Conservation (phyloP, 2,113 vertebrate genomes). For the Nerophis lumbriciformis region DNA sequence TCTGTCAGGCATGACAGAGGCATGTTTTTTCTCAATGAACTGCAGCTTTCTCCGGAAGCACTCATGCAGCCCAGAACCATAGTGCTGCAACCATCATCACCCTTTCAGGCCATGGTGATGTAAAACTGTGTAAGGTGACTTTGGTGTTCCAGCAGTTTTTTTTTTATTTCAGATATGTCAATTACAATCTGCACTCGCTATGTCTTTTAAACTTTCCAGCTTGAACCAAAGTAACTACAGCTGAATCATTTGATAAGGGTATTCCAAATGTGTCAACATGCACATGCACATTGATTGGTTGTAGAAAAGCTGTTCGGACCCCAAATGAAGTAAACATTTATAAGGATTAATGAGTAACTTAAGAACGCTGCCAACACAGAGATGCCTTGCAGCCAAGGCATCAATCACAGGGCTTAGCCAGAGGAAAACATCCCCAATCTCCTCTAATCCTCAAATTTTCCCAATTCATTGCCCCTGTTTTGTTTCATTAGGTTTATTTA, state of each 20-base stretch:
- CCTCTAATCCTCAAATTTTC: slow-evolving; percentile 31
- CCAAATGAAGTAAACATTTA: slow-evolving; percentile 47
- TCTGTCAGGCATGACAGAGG: no score
- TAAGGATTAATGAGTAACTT: slow-evolving; percentile 56
- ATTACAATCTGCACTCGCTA: no score
- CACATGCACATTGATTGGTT: slow-evolving; percentile 13
- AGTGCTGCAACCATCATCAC: no score
- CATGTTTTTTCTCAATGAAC: no score
- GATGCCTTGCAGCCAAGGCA: slow-evolving; percentile 52
- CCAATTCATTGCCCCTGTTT: slow-evolving; percentile 18
- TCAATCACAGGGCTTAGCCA: slow-evolving; percentile 56
- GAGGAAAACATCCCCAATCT: slow-evolving; percentile 44
- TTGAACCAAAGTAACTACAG: no score
- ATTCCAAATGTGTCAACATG: slow-evolving; percentile 2
- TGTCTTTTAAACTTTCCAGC: no score
- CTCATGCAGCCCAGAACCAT: no score
- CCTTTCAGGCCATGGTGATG: no score
- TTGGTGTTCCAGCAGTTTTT: no score
- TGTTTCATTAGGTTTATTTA: slow-evolving; percentile 2
- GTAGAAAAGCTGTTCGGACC: slow-evolving; percentile 15
- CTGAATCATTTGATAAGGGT: not conserved
- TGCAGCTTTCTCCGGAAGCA: no score
- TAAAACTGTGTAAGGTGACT: no score
- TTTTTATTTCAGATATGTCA: no score
- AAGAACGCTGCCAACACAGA: slow-evolving; percentile 40